Percentiles rank a stretch among this genome's conserved stretches.
phyloP scores from a whole-genome alignment of 1,140 invertebrate genomes.

The Ptiloglossa arizonensis region DNA sequence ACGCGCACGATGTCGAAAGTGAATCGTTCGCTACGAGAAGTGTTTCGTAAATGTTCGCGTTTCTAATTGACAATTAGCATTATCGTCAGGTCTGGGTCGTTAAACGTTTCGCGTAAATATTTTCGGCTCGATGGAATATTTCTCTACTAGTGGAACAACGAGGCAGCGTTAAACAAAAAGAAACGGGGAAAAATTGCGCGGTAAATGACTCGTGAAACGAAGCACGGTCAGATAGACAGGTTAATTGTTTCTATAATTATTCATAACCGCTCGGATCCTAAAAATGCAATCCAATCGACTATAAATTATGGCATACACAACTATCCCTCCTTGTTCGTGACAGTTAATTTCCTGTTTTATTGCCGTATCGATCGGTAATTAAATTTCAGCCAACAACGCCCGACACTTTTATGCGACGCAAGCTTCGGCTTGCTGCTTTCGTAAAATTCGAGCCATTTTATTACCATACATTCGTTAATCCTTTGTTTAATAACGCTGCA shows the following conservation, averaged over 20 bases:
- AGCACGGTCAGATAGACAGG: background rate
- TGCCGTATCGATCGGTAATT: slow-evolving; percentile 48
- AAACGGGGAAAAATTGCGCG: background rate
- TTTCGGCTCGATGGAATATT: background rate
- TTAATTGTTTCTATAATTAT: slow-evolving; percentile 44
- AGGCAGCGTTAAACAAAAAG: background rate
- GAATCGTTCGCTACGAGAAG: too few relatives aligned
- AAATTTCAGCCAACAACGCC: slow-evolving; percentile 37
- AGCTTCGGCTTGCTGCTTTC: background rate
- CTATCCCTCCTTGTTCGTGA: slow-evolving; percentile 7
- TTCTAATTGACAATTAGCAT: too few relatives aligned
- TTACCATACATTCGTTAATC: slow-evolving; percentile 35
- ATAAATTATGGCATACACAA: slow-evolving; percentile 33
- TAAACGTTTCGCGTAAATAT: too few relatives aligned
- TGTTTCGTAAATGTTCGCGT: too few relatives aligned
- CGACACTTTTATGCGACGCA: slow-evolving; percentile 27
- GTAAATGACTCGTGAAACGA: slow-evolving; percentile 1
- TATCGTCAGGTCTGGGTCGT: too few relatives aligned
- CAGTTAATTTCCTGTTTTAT: slow-evolving; percentile 55
- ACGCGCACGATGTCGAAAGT: too few relatives aligned
- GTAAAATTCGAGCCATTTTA: slow-evolving; percentile 36
- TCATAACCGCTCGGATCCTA: slow-evolving; percentile 33
- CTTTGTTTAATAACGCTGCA: slow-evolving; percentile 39
- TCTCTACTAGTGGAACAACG: background rate
- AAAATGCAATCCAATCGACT: slow-evolving; percentile 29